Conservation (phyloP, 1,140 invertebrate genomes). For the Cherax destructor region DNA sequence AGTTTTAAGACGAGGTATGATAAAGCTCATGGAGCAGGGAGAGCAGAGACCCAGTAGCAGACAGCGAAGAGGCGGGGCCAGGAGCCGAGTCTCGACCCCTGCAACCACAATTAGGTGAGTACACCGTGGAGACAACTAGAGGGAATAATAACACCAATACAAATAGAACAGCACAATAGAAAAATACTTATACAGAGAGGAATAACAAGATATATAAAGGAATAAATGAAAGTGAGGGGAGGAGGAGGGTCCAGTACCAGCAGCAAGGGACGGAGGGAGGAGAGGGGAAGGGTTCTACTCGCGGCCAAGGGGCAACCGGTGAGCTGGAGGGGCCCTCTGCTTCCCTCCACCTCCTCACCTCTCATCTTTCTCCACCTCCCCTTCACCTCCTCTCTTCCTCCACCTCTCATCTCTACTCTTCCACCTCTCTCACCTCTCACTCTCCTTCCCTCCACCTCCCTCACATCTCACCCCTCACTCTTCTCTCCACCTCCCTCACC, state of each 20-base stretch:
- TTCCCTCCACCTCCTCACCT: background rate
- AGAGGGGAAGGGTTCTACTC: slow-evolving; percentile 6
- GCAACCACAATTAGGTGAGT: too few relatives aligned
- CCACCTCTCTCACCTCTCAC: too few relatives aligned
- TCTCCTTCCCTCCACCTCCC: too few relatives aligned
- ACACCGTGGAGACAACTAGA: background rate
- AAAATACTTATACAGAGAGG: background rate
- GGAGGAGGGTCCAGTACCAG: background rate
- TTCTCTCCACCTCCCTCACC: too few relatives aligned
- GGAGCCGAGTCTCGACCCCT: too few relatives aligned
- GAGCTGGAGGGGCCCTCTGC: background rate
- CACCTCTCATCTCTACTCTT: background rate
- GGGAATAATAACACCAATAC: background rate
- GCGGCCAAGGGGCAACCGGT: slow-evolving; percentile 26
- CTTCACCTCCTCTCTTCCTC: background rate
- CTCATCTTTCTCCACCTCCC: too few relatives aligned
- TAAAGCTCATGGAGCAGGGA: too few relatives aligned
- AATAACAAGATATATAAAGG: background rate
- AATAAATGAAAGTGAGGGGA: background rate
- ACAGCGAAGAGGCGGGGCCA: too few relatives aligned
- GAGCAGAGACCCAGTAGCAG: too few relatives aligned
- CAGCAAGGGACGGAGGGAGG: background rate
- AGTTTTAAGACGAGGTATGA: too few relatives aligned
- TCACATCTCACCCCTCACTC: too few relatives aligned
- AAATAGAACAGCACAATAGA: too few relatives aligned